Conservation (phyloP, 2,113 vertebrate species). For the Elaphurus davidianus region DNA sequence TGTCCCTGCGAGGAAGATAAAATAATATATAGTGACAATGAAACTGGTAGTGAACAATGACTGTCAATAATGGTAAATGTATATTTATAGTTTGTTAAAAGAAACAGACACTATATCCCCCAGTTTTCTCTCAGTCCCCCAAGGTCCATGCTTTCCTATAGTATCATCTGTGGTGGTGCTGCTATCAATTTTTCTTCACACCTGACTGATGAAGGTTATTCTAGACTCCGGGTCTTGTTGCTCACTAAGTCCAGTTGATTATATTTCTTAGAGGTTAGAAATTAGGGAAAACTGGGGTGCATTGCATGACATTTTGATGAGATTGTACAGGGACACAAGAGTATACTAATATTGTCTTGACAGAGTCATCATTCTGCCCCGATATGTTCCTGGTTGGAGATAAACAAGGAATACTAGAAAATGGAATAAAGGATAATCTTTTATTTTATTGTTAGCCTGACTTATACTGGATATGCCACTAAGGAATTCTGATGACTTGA, state of each 20-base stretch:
- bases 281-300: background rate
- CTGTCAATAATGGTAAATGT: background rate
- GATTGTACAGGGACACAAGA: background rate
- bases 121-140: background rate
- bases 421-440: background rate
- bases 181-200: background rate
- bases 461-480: background rate
- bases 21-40: background rate
- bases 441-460: background rate
- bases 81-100: background rate
- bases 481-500: background rate
- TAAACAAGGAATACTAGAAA: background rate
- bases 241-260: background rate
- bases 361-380: background rate
- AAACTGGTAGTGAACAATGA: background rate
- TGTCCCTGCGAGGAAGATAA: background rate
- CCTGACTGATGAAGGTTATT: background rate
- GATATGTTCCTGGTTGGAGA: background rate
- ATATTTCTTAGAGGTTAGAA: background rate
- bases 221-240: background rate
- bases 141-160: background rate
- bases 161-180: background rate
- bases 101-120: background rate
- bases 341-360: background rate
- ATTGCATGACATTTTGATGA: background rate